Evolutionary conservation across 2,113 vertebrate genomes (phyloP), one percentile per base, ranked within the genome.

Genomic region (Pelobates fuscus): DNA sequence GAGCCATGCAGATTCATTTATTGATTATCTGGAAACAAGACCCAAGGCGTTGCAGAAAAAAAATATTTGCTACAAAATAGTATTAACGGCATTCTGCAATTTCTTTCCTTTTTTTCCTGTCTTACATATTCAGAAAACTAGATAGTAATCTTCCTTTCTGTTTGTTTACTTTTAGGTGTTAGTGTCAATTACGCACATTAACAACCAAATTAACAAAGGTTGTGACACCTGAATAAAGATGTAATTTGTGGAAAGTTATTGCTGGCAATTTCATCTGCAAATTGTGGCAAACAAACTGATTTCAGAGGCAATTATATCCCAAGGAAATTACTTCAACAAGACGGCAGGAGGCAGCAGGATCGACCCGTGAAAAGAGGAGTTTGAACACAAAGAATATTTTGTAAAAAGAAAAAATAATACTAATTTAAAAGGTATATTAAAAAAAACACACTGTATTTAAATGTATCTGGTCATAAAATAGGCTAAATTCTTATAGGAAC

Each of bases 201-300:
- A 27, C 21, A 30, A 24, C 25, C 2, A 27, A 59, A 60, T 67
- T 29, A 67, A 30, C 54, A 49, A 55, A 49, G 72, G 63, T 23
- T 44, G n/a, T 44, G 72, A 59, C 72, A 59, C 43, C 32, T 67
- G 63, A 37, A 59, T 23, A 75, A 44, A 57, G 43, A 37, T 67
- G 54, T 60, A 57, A 75, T 67, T 66, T 44, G 30, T 44, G 62
- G 52, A 63, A 62, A 62, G 41, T 44, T 70, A 59, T 49, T 71
- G 70, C 58, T 62, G 29, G 41, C 70, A 49, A 49, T 61, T 71
- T 62, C 26, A 71, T 29, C 57, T 62, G 70, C 49, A 55, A 63
- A 73, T 64, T 52, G 70, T 64, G 46, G 23, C 29, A 65, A 74
- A 74, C 60, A 65, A 65, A 21, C 12, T 63, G 70, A 65, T 65